Evolutionary conservation across 2,888 invertebrate genomes (phyloP).

Genomic region (Corbicula japonica): DNA sequence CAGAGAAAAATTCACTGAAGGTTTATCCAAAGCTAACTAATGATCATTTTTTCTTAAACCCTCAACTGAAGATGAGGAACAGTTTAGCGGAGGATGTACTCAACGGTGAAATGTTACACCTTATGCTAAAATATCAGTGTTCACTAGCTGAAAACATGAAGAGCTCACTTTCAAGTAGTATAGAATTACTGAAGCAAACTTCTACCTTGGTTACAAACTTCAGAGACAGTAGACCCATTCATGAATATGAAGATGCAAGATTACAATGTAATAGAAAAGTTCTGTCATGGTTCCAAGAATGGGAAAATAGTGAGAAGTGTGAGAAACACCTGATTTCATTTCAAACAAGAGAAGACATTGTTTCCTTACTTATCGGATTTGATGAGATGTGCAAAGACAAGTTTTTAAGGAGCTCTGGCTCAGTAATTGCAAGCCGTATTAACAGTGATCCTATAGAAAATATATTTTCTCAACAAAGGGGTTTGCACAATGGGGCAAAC

Average conservation of each 20-base stretch:
- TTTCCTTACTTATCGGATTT: conserved; percentile 8
- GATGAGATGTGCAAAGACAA: conserved; percentile 14
- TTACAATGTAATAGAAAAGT: background rate
- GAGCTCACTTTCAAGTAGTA: background rate
- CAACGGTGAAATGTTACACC: conserved; percentile 31
- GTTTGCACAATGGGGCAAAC: conserved; percentile 28
- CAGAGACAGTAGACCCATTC: background rate
- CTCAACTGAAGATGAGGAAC: conserved; percentile 43
- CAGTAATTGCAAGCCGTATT: conserved; percentile 5
- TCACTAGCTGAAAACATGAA: background rate
- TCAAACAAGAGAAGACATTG: conserved; percentile 21
- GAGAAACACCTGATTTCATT: conserved; percentile 7
- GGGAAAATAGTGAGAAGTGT: background rate
- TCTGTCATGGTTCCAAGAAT: conserved; percentile 34
- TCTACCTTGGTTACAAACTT: background rate
- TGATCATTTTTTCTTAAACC: conserved; percentile 45
- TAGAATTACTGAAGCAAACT: background rate
- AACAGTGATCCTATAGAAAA: conserved; percentile 31
- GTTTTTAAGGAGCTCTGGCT: conserved; percentile 3
- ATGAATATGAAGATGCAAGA: conserved; percentile 8
- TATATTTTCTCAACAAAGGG: conserved; percentile 31
- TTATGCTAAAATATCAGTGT: conserved; percentile 26
- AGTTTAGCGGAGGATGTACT: conserved; percentile 43
- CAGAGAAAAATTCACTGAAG: conserved; percentile 27
- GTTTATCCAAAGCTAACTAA: conserved; percentile 47